Conservation (phyloP, 2,797 vertebrate species). For the Podarcis siculus region DNA sequence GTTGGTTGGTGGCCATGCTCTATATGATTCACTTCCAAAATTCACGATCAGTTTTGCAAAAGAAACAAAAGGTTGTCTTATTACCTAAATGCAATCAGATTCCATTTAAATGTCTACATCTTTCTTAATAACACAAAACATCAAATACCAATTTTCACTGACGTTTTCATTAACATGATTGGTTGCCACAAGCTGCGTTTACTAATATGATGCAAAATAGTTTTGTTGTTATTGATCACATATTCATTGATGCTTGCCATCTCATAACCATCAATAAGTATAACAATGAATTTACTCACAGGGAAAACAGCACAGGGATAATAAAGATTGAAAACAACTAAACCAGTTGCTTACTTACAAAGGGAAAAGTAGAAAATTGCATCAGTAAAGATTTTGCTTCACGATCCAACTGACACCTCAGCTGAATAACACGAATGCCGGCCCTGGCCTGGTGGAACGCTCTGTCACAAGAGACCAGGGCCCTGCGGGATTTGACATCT, state of each 20-base stretch:
- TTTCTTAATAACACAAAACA: constrained; percentile 16
- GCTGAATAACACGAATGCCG: not conserved
- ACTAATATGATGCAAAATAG: not conserved
- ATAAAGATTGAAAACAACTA: not conserved
- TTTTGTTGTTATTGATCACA: not conserved
- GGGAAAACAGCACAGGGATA: not conserved
- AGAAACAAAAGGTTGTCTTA: not conserved
- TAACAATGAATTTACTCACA: not conserved
- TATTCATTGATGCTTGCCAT: not conserved
- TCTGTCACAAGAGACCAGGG: too few species aligned
- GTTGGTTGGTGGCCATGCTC: accelerated
- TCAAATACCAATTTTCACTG: not conserved
- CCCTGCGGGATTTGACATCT: too few species aligned
- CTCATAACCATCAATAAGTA: constrained; percentile 1
- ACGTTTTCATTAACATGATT: not conserved
- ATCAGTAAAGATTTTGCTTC: not conserved
- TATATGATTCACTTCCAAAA: not conserved
- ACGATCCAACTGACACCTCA: not conserved
- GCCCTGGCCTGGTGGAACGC: too few species aligned
- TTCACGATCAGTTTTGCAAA: not conserved
- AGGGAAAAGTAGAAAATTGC: not conserved
- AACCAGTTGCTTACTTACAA: not conserved
- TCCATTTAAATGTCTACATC: not conserved
- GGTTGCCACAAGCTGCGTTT: not conserved
- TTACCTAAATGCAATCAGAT: not conserved